Conservation (phyloP, 2,113 vertebrate species). For the Cephalopterus ornatus region DNA sequence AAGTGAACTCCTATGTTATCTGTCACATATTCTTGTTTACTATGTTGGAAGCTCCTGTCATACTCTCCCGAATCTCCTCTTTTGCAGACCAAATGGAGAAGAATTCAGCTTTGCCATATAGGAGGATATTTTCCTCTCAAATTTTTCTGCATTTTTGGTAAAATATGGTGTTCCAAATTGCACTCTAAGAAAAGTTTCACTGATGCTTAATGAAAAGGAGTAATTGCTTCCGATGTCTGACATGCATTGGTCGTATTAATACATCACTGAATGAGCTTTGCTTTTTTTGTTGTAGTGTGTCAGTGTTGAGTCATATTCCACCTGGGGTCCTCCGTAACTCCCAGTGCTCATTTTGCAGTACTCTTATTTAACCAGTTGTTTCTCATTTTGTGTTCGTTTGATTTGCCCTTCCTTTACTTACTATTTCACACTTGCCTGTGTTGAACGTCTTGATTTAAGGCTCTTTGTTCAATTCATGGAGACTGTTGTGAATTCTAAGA, state of each 20-base stretch:
- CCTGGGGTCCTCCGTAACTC: background rate
- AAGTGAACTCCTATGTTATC: background rate
- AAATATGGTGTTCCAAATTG: background rate
- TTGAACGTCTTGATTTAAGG: background rate
- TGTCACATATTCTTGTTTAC: background rate
- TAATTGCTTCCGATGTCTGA: background rate
- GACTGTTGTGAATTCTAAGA: background rate
- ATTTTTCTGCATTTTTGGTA: background rate
- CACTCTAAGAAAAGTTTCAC: background rate
- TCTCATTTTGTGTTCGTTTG: background rate
- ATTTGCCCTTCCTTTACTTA: background rate
- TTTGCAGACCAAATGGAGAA: background rate
- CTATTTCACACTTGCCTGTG: background rate
- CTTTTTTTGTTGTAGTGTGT: background rate
- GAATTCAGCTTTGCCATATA: background rate
- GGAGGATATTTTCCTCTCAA: background rate
- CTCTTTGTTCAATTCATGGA: background rate
- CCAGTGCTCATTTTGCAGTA: background rate
- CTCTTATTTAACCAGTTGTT: background rate
- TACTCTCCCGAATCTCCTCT: background rate
- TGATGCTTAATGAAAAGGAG: background rate
- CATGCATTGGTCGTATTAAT: background rate
- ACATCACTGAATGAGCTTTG: background rate
- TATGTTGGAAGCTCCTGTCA: background rate
- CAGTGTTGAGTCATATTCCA: constrained; percentile 18